These are phyloP conservation scores for Rhabdomys pumilio DNA, from an alignment of 2,797 vertebrate genomes.

Conservation along the genomic window DNA sequence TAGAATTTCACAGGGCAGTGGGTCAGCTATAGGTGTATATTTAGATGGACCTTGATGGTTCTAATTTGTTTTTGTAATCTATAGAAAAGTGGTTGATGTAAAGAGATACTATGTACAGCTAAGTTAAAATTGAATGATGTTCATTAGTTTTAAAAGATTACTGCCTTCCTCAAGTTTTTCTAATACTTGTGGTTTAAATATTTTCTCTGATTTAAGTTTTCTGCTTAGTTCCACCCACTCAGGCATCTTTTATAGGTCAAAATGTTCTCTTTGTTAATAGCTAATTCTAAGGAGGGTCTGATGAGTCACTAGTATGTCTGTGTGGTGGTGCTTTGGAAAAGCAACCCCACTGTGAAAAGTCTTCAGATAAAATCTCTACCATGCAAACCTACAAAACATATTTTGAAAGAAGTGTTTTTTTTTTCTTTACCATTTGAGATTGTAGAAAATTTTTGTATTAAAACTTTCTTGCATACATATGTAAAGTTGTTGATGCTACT, in stretches of 20 bases:
- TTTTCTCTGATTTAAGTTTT: conserved; percentile 48
- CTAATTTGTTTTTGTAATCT: conserved; percentile 20
- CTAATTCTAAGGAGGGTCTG: background rate
- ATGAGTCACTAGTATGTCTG: conserved; percentile 32
- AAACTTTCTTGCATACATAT: conserved; percentile 26
- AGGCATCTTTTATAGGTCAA: conserved; percentile 46
- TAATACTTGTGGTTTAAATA: conserved; percentile 57
- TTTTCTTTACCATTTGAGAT: conserved; percentile 36
- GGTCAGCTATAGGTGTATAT: background rate
- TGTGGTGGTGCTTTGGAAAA: conserved; percentile 65
- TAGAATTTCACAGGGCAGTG: background rate
- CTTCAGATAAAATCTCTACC: conserved; percentile 28
- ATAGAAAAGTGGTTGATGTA: background rate
- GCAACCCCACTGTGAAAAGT: background rate
- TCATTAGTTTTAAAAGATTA: conserved; percentile 21
- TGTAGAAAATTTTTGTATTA: background rate
- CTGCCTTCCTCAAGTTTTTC: conserved; percentile 53
- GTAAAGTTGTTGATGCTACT: conserved; percentile 49
- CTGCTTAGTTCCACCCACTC: conserved; percentile 7
- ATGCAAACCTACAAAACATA: conserved; percentile 2
- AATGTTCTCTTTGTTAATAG: conserved; percentile 39
- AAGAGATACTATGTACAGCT: background rate
- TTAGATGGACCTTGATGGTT: background rate
- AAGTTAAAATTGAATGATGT: conserved; percentile 42
- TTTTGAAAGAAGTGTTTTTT: conserved; percentile 60